Conservation (phyloP, 1,140 invertebrate species). For the Sitobion miscanthi region DNA sequence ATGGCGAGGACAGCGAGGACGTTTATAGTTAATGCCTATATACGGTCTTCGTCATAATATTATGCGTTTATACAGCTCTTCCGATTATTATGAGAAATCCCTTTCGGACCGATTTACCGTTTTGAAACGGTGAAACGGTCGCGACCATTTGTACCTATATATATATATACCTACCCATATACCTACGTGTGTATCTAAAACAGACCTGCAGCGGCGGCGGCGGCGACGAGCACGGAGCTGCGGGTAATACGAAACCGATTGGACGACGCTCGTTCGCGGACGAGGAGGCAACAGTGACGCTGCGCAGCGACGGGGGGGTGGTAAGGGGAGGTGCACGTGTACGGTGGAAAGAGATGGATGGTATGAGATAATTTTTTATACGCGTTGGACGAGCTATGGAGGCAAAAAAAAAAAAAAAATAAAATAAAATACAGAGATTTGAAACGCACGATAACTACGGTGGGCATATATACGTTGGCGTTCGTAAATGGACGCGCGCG, state of each 20-base stretch:
- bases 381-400: background rate
- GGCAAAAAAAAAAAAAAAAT: background rate
- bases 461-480: slow-evolving; percentile 8
- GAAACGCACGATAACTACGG: slow-evolving; percentile 20
- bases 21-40: background rate
- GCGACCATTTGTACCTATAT: background rate
- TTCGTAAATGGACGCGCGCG: background rate
- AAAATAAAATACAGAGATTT: background rate
- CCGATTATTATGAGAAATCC: background rate
- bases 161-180: background rate
- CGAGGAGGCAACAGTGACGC: background rate
- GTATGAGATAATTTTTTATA: background rate
- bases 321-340: background rate
- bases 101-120: slow-evolving; percentile 32
- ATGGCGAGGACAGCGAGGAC: background rate
- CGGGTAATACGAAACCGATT: slow-evolving; percentile 31
- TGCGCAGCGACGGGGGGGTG: background rate
- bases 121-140: slow-evolving; percentile 16
- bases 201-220: background rate
- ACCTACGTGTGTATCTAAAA: background rate
- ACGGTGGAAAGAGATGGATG: background rate
- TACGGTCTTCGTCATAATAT: background rate
- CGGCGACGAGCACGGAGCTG: background rate
- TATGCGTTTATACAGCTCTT: background rate
- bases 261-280: background rate